Percentiles rank a stretch among this genome's conserved stretches.
These are phyloP conservation scores for Pyxicephalus adspersus DNA, from an alignment of 2,113 vertebrate genomes.

Conservation along the genomic window DNA sequence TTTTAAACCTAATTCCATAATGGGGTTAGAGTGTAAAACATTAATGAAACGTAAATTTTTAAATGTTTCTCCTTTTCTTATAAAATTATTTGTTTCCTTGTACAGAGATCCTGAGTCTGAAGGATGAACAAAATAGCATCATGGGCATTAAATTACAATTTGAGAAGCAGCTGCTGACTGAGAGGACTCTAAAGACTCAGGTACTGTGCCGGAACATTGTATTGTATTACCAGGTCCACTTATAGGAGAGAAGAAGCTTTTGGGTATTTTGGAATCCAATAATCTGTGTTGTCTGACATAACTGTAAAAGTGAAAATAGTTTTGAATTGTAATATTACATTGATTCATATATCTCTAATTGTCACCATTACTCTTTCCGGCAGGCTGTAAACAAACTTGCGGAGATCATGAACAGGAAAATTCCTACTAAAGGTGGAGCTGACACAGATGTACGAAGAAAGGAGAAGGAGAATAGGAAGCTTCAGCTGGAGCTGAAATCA, in stretches of 20 bases:
- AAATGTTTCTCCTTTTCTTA: background rate
- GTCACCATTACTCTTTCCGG: background rate
- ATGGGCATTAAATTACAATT: conserved; percentile 82
- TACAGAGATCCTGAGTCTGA: conserved; percentile 82
- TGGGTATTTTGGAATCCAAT: background rate
- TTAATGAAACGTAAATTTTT: too few relatives aligned
- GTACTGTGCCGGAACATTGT: conserved; percentile 61
- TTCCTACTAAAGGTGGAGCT: conserved; percentile 87
- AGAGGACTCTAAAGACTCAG: conserved; percentile 96
- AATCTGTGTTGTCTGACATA: background rate
- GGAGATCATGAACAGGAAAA: conserved; percentile 97
- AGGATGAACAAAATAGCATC: conserved; percentile 85
- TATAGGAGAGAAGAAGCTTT: background rate
- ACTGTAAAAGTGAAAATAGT: too few relatives aligned
- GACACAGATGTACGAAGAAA: conserved; percentile 94
- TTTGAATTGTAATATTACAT: too few relatives aligned
- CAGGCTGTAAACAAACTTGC: conserved; percentile 97
- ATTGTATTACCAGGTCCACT: background rate
- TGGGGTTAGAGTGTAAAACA: too few relatives aligned
- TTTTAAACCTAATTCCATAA: too few relatives aligned
- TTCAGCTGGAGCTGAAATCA: conserved; percentile 93
- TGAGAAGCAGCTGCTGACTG: conserved; percentile 92
- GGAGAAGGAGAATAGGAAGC: conserved; percentile 97
- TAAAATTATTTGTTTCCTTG: too few relatives aligned
- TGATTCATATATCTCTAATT: background rate